These are phyloP conservation scores for Crocallis elinguaria DNA, from an alignment of 2,888 invertebrate species.

Conservation along the genomic window DNA sequence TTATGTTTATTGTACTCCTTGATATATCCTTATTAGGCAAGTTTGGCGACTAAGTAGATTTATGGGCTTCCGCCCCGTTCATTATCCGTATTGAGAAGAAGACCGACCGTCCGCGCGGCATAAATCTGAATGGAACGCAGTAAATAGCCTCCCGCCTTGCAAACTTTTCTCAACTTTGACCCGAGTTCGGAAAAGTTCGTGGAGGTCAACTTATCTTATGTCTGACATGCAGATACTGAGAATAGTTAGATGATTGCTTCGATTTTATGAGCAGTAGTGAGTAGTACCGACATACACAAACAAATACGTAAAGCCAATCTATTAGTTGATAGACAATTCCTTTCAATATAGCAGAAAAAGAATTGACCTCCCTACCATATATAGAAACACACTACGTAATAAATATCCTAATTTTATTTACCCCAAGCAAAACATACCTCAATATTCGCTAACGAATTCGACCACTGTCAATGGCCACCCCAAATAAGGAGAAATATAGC, in stretches of 20 bases:
- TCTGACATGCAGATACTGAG: conserved; percentile 36
- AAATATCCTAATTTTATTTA: conserved; percentile 41
- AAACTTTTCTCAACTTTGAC: conserved; percentile 64
- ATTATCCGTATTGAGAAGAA: conserved; percentile 74
- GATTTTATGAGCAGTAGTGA: conserved; percentile 23
- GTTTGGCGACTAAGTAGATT: conserved; percentile 80
- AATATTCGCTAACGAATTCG: conserved; percentile 40
- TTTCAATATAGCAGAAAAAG: neutral
- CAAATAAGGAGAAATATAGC: conserved; percentile 69
- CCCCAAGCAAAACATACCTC: conserved; percentile 30
- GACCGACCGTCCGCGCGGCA: conserved; percentile 63
- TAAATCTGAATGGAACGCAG: conserved; percentile 82
- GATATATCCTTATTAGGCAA: conserved; percentile 75
- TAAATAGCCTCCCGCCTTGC: conserved; percentile 59
- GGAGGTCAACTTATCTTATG: conserved; percentile 43
- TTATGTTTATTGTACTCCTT: conserved; percentile 57
- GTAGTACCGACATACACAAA: neutral
- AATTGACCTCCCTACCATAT: neutral
- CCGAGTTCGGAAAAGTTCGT: conserved; percentile 59
- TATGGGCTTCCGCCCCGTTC: conserved; percentile 83
- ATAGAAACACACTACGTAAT: conserved; percentile 12
- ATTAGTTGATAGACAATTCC: neutral
- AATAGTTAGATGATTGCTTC: conserved; percentile 37
- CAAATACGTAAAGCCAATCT: neutral
- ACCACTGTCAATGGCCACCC: conserved; percentile 47